Base-by-base conservation (phyloP, 2,797 vertebrate species). In the Bradypodion pumilum region DNA sequence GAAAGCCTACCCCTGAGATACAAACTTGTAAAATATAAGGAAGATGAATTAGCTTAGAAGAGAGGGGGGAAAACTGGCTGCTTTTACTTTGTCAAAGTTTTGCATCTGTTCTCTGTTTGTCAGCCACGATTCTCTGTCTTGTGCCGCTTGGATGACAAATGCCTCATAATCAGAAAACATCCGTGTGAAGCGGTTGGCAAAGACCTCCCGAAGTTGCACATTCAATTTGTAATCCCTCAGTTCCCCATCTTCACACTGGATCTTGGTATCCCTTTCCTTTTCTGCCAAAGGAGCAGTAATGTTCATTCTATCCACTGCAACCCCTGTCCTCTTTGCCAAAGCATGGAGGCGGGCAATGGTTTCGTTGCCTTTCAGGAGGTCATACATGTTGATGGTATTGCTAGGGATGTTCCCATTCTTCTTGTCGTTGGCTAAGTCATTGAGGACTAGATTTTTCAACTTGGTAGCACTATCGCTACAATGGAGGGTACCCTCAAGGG, bases 141-240 rank as follows among this genome's bases (percentile, higher is more conserved):
- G 96, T 8, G 97, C 96, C 3, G 97, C 97, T 92, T 99, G 98
- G 91, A 99, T 98, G 93, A 99, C 97, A 4, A 99, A 99, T 0
- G 98, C 97, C 90, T 99, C 99, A 0, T 99, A 99, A 90, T 98
- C 97, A 0, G 97, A 96, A 9, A 99, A 99, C 96, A 99, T 97
- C 91, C 98, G 96, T 0, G 97, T 96, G 81, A 99, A 99, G 69
- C 98, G 98, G 81, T 96, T 97, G 4, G 98, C 97, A 0, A 99
- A 98, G 92, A 99, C 98, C 91, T 99, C 99, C 19, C 98, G 97
- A 52, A 99, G 96, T 94, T 99, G 98, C 75, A 99, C 97, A 0
- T 97, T 99, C 82, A 99, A 94, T 91, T 98, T 98, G 60, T 98
- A 97, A 78, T 97, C 95, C 89, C 94, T 96, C 74, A 99, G 93